Percentiles rank a stretch among this genome's conserved stretches.
Conservation (phyloP, 2,888 invertebrate species). For the Gibbula magus region DNA sequence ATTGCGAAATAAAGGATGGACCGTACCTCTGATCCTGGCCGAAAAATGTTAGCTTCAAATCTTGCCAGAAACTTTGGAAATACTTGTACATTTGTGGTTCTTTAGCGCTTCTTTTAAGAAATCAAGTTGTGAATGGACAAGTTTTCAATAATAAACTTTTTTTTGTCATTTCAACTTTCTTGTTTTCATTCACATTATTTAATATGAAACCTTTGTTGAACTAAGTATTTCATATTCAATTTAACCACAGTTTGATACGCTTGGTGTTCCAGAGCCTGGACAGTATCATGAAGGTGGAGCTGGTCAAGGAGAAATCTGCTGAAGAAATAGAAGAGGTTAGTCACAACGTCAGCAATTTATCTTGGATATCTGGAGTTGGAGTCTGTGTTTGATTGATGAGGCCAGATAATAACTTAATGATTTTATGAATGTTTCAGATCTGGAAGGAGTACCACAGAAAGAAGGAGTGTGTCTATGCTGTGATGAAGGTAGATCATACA, state of each 20-base stretch:
- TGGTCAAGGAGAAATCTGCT: constrained; percentile 65
- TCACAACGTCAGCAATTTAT: background rate
- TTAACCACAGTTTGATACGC: no score
- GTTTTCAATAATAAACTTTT: background rate
- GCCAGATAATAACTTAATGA: background rate
- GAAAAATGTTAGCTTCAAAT: no score
- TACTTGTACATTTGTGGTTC: no score
- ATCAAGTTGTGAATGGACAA: no score
- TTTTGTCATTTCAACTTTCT: background rate
- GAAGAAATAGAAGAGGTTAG: constrained; percentile 67
- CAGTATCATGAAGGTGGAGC: constrained; percentile 68
- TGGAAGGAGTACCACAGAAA: constrained; percentile 68
- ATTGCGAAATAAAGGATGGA: no score
- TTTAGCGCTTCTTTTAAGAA: no score
- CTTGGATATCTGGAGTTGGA: background rate
- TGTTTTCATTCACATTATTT: background rate
- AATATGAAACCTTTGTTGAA: background rate
- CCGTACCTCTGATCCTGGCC: no score
- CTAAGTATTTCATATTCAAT: no score
- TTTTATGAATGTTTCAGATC: constrained; percentile 58
- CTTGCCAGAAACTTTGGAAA: no score
- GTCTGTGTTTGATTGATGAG: background rate
- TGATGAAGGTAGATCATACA: constrained; percentile 58
- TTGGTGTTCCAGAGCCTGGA: constrained; percentile 64
- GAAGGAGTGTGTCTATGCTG: constrained; percentile 70